Evolutionary conservation across 2,797 vertebrate species (phyloP), one percentile per base, ranked within the genome.

Genomic region (Tragopan temminckii): DNA sequence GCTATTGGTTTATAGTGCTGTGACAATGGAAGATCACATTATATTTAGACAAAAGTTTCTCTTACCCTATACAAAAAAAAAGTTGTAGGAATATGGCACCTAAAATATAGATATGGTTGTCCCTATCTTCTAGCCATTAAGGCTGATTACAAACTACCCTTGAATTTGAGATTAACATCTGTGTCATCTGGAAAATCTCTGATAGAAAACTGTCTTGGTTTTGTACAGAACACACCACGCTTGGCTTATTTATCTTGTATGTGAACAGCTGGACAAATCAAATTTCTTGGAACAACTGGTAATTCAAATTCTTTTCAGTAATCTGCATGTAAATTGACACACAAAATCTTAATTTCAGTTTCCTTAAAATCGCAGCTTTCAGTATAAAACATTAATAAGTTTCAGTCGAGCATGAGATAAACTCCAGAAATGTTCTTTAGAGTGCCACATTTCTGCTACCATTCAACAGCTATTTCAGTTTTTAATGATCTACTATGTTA

Each of bases 301-400:
- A 97, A 86, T 85, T 90, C 36, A 94, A 87, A 88, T 80, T 85
- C 50, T 92, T 85, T 88, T 31, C 53, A 71, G 91, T 94, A 91
- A 91, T 95, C 68, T 81, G n/a, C 40, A 59, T 80, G 57, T 78
- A 95, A 94, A 96, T 62, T 90, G 14, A 46, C 50, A 94, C 35
- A 21, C 36, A 74, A 95, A 89, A 91, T 95, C 74, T 92, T 92
- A 95, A 92, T 95, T 97, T 96, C 59, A 23, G 35, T 75, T 91
- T 90, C 80, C 90, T 38, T 76, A 81, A 95, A 96, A 86, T 93
- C 72, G 82, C 36, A 88, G 13, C 36, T 93, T 97, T 80, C 24
- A 55, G 16, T 64, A 48, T 31, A 93, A 69, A 92, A 78, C 63
- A n/a, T 92, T 92, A 96, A 95, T 89, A 69, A 94, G 61, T 93